Evolutionary conservation across 2,888 invertebrate genomes (phyloP).

Genomic region (Sminthurides aquaticus): DNA sequence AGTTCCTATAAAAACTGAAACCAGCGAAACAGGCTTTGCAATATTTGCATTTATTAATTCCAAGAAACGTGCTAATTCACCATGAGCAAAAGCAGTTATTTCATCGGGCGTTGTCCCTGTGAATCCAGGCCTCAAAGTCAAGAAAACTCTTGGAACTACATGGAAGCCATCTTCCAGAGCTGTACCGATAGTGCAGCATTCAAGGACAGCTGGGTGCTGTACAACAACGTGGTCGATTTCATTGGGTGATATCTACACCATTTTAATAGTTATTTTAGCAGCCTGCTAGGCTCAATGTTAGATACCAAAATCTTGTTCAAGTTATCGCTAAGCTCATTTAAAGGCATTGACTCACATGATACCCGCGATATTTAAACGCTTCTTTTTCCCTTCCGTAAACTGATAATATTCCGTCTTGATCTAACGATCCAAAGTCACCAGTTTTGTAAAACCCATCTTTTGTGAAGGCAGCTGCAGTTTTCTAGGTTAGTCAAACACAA

Average conservation of each 20-base stretch:
- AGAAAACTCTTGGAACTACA: neutral
- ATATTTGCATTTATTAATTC: neutral
- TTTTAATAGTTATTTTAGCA: no score
- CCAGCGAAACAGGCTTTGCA: no score
- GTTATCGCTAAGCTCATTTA: no score
- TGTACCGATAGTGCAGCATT: neutral
- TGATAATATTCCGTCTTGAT: neutral
- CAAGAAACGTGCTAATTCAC: no score
- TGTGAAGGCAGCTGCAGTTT: conserved; percentile 2
- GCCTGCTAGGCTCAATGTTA: no score
- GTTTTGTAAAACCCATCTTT: neutral
- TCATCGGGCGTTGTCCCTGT: neutral
- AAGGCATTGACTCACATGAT: neutral
- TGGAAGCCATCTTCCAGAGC: neutral
- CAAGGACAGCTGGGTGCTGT: neutral
- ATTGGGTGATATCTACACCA: neutral
- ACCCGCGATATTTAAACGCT: neutral
- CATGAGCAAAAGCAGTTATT: neutral
- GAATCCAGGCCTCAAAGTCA: neutral
- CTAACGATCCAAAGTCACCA: neutral
- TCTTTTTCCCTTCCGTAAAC: neutral
- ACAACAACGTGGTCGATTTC: neutral
- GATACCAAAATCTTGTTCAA: no score
- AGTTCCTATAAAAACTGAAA: no score
- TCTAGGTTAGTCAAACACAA: neutral